phyloP scores from a whole-genome alignment of 2,797 vertebrate species.

The Pelochelys cantorii region DNA sequence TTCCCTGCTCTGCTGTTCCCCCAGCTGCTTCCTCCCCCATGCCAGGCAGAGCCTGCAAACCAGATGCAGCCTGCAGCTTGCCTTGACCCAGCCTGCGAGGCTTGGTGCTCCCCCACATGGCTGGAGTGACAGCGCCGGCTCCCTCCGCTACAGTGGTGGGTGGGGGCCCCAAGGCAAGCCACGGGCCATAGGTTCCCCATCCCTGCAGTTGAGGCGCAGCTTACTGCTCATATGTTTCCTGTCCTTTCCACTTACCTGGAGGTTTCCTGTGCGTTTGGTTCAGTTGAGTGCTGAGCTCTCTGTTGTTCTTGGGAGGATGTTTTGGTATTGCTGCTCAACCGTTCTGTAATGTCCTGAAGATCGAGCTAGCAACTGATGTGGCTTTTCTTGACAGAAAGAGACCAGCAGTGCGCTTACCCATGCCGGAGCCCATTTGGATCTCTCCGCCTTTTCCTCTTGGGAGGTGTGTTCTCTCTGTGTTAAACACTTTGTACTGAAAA shows the following conservation, averaged over 20 bases:
- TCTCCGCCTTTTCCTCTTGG: conserved; percentile 98
- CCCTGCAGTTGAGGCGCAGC: neutral
- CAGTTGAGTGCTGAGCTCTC: neutral
- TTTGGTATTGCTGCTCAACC: neutral
- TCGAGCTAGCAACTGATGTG: neutral
- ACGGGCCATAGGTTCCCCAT: too few relatives aligned
- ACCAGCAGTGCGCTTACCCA: conserved; percentile 97
- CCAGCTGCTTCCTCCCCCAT: too few relatives aligned
- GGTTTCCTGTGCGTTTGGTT: neutral
- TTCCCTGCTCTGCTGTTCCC: too few relatives aligned
- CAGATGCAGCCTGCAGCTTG: too few relatives aligned
- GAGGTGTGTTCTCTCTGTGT: conserved; percentile 83
- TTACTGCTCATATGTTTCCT: fast-evolving
- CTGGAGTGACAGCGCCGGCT: too few relatives aligned
- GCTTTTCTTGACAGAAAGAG: conserved; percentile 89
- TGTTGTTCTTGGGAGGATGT: neutral
- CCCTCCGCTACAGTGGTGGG: too few relatives aligned
- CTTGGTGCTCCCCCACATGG: too few relatives aligned
- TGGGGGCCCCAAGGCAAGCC: too few relatives aligned
- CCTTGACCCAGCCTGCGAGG: too few relatives aligned
- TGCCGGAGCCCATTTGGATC: conserved; percentile 96
- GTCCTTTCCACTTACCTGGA: neutral
- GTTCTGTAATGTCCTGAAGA: neutral
- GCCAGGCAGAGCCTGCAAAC: too few relatives aligned
- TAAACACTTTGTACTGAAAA: neutral